A percentile compares a stretch with the other conserved stretches of the same genome.
Conservation (phyloP, 1,140 invertebrate species). For the Panulirus ornatus region DNA sequence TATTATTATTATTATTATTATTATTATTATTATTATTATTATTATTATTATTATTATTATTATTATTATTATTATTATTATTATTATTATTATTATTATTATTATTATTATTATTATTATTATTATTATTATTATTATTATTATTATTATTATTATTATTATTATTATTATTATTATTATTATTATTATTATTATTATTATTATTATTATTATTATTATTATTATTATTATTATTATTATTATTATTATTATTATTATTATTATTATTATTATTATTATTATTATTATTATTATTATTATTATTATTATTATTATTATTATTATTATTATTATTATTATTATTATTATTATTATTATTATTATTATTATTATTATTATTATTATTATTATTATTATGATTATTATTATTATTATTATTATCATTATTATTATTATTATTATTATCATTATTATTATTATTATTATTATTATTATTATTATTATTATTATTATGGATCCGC, state of each 20-base stretch:
- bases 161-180: not conserved
- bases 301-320: conserved; percentile 2
- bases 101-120: conserved; percentile 12
- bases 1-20: too few species aligned
- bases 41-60: too few species aligned
- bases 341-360: conserved; percentile 25
- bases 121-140: conserved; percentile 31
- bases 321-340: conserved; percentile 11
- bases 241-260: not conserved
- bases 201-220: conserved; percentile 1
- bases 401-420: too few species aligned
- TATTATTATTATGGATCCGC: too few species aligned
- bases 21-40: too few species aligned
- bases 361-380: not conserved
- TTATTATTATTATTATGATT: too few species aligned
- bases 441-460: too few species aligned
- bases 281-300: not conserved
- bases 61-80: too few species aligned
- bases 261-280: not conserved
- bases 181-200: not conserved
- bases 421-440: too few species aligned
- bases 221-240: not conserved
- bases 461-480: too few species aligned
- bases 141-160: conserved; percentile 21
- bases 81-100: not conserved